phyloP scores from a whole-genome alignment of 2,113 vertebrate species.

The Dicentrarchus labrax region DNA sequence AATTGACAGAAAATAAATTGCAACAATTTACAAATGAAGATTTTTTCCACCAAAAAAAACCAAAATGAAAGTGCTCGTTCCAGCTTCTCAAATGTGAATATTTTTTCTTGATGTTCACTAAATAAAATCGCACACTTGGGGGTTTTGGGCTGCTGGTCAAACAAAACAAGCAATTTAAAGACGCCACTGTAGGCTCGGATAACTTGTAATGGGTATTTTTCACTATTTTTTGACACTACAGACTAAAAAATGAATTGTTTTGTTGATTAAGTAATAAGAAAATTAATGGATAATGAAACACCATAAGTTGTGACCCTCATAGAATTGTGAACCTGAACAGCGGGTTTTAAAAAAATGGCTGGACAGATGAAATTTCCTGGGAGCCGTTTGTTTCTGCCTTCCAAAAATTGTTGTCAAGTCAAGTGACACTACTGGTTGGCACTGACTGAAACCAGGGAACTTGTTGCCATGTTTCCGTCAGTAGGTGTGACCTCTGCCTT shows the following conservation, averaged over 20 bases:
- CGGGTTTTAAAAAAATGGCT: neutral
- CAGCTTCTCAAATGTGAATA: neutral
- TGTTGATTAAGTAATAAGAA: neutral
- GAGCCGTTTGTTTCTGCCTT: neutral
- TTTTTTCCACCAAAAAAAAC: neutral
- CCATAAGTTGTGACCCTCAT: neutral
- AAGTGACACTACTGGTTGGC: slow-evolving; percentile 15
- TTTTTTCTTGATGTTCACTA: neutral
- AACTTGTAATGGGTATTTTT: neutral
- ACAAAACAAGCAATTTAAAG: neutral
- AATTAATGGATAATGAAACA: neutral
- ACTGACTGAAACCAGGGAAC: slow-evolving; percentile 38
- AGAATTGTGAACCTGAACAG: neutral
- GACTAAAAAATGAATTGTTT: neutral
- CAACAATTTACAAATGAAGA: neutral
- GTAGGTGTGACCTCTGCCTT: slow-evolving; percentile 56
- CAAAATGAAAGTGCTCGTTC: neutral
- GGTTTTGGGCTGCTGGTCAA: neutral
- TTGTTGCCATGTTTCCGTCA: slow-evolving; percentile 21
- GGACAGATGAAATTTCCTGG: neutral
- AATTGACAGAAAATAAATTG: too few species aligned
- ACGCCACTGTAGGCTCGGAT: neutral
- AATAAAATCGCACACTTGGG: neutral
- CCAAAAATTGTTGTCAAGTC: slow-evolving; percentile 6
- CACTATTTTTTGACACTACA: neutral